phyloP scores from a whole-genome alignment of 2,888 invertebrate genomes.

The Cryptophagus acutangulus region DNA sequence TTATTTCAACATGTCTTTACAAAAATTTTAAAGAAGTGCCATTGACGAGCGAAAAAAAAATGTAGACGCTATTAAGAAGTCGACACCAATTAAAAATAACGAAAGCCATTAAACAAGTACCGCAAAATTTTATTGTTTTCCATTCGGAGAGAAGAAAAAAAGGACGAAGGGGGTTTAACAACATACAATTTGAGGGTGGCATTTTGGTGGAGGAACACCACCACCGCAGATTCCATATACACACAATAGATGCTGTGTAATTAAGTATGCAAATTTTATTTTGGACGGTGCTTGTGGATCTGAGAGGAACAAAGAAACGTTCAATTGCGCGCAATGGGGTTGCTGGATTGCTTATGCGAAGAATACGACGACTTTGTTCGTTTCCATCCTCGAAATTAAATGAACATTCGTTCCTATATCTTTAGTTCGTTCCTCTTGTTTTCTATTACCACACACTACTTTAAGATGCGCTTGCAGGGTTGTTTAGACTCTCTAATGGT shows the following conservation, averaged over 20 bases:
- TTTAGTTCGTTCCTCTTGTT: no score
- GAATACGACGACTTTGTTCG: no score
- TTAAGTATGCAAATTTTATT: slow-evolving; percentile 44
- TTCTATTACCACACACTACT: no score
- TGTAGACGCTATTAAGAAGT: slow-evolving; percentile 18
- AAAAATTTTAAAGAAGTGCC: no score
- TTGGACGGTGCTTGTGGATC: slow-evolving; percentile 37
- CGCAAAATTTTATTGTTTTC: slow-evolving; percentile 27
- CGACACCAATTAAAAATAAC: slow-evolving; percentile 27
- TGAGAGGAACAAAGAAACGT: slow-evolving; percentile 37
- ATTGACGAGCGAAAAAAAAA: no score
- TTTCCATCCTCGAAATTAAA: slow-evolving; percentile 37
- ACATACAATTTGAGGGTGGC: slow-evolving; percentile 19
- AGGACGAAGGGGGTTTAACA: slow-evolving; percentile 16
- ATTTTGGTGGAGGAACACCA: slow-evolving; percentile 17
- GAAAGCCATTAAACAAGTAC: background rate
- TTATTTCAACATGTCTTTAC: no score
- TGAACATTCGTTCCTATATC: slow-evolving; percentile 34
- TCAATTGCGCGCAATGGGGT: slow-evolving; percentile 35
- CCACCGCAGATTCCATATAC: slow-evolving; percentile 23
- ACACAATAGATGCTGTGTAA: slow-evolving; percentile 30
- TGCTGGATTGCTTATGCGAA: slow-evolving; percentile 33
- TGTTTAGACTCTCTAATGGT: slow-evolving; percentile 34
- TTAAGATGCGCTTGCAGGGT: slow-evolving; percentile 32
- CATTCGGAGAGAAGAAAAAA: slow-evolving; percentile 3